Conservation (phyloP, 2,797 vertebrate species). For the Sebastiscus albofasciatus region DNA sequence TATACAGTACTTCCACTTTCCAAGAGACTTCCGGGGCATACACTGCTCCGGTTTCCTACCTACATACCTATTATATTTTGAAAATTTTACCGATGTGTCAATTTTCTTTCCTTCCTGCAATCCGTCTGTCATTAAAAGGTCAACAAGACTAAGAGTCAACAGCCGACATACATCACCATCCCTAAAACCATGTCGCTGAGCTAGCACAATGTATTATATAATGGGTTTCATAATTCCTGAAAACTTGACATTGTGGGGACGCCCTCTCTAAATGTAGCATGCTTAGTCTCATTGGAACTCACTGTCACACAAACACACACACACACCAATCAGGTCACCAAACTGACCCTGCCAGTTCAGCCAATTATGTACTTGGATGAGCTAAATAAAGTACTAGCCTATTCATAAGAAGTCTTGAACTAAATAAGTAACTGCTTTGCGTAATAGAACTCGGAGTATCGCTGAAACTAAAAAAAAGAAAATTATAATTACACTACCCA, state of each 20-base stretch:
- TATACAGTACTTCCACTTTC: background rate
- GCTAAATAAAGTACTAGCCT: conserved; percentile 48
- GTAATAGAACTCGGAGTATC: background rate
- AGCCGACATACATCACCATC: background rate
- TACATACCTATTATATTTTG: background rate
- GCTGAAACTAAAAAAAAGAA: background rate
- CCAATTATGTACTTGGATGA: conserved; percentile 64
- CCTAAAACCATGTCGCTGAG: background rate
- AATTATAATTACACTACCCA: background rate
- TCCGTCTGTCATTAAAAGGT: background rate
- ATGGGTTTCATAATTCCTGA: conserved; percentile 2
- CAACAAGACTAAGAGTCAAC: background rate
- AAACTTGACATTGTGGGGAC: conserved; percentile 7
- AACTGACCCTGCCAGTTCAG: conserved; percentile 38
- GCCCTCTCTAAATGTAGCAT: conserved; percentile 15
- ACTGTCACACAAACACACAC: conserved; percentile 1
- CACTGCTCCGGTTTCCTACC: background rate
- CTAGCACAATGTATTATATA: background rate
- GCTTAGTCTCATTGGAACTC: conserved; percentile 16
- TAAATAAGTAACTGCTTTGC: conserved; percentile 35
- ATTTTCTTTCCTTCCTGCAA: background rate
- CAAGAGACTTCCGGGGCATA: background rate
- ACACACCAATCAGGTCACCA: conserved; percentile 7
- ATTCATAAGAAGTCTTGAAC: conserved; percentile 32
- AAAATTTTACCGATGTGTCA: background rate